These are phyloP conservation scores for Machimus atricapillus DNA, from an alignment of 2,888 invertebrate genomes.

Conservation along the genomic window DNA sequence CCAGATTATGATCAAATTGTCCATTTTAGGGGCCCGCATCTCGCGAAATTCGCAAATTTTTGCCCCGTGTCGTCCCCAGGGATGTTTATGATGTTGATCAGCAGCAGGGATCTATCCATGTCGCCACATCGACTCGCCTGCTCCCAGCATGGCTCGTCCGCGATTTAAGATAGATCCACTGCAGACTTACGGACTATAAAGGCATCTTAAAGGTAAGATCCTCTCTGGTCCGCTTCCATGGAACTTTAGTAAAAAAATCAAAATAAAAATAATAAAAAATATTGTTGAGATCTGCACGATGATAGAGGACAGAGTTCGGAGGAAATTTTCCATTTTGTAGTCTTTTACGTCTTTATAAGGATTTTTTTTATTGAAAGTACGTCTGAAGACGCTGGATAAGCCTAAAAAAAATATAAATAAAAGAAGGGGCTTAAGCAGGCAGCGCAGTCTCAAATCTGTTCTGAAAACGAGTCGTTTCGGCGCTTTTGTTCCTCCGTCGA, in stretches of 20 bases:
- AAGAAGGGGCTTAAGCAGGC: neutral
- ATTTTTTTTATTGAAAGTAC: neutral
- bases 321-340: slow-evolving; percentile 13
- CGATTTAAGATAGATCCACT: neutral
- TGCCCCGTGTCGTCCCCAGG: neutral
- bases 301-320: slow-evolving; percentile 36
- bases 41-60: slow-evolving; percentile 14
- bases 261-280: neutral
- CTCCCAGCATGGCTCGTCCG: neutral
- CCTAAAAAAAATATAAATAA: no score
- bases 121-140: neutral
- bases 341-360: slow-evolving; percentile 39
- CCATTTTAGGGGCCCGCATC: slow-evolving; percentile 35
- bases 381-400: neutral
- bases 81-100: slow-evolving; percentile 18
- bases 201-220: neutral
- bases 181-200: neutral
- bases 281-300: neutral
- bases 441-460: neutral
- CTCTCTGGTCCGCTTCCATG: neutral
- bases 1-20: slow-evolving; percentile 38
- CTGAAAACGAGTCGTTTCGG: neutral
- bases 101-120: neutral
- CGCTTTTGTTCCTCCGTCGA: slow-evolving; percentile 10
- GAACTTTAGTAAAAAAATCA: slow-evolving; percentile 14